phyloP scores from a whole-genome alignment of 2,797 vertebrate genomes.

The Sebastiscus tertius region DNA sequence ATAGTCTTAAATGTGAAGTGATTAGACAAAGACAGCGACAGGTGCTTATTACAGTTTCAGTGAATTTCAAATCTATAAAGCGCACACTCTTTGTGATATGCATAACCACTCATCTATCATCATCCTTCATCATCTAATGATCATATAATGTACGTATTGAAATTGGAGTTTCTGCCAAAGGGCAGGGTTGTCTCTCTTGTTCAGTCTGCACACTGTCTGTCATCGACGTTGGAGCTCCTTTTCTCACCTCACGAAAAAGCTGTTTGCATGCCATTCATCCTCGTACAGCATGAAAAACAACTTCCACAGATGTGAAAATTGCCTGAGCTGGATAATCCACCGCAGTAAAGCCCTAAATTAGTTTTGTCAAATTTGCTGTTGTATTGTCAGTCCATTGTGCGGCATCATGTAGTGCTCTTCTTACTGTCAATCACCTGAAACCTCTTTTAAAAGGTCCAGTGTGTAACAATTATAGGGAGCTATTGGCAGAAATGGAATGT shows the following conservation, averaged over 20 bases:
- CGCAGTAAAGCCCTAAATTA: conserved; percentile 15
- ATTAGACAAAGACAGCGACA: neutral
- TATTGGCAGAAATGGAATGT: no score
- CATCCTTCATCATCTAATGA: neutral
- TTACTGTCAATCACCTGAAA: conserved; percentile 12
- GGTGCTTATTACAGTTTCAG: neutral
- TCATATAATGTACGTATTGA: neutral
- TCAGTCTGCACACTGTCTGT: conserved; percentile 15
- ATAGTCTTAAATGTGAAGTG: neutral
- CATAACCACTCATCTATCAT: neutral
- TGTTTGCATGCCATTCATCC: conserved; percentile 28
- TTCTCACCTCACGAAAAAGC: conserved; percentile 12
- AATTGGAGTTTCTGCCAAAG: conserved; percentile 12
- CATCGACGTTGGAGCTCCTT: neutral
- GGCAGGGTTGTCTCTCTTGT: conserved; percentile 2
- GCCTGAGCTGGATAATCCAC: conserved; percentile 45
- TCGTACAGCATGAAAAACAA: conserved; percentile 30
- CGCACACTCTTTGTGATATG: neutral
- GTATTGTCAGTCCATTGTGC: conserved; percentile 22
- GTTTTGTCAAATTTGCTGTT: conserved; percentile 14
- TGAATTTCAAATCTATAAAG: neutral
- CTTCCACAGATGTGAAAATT: conserved; percentile 11
- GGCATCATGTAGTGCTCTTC: neutral
- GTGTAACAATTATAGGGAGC: accelerated
- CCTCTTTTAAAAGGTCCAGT: neutral